Evolutionary conservation across 2,797 vertebrate genomes (phyloP).

Genomic region (Pipistrellus pygmaeus): DNA sequence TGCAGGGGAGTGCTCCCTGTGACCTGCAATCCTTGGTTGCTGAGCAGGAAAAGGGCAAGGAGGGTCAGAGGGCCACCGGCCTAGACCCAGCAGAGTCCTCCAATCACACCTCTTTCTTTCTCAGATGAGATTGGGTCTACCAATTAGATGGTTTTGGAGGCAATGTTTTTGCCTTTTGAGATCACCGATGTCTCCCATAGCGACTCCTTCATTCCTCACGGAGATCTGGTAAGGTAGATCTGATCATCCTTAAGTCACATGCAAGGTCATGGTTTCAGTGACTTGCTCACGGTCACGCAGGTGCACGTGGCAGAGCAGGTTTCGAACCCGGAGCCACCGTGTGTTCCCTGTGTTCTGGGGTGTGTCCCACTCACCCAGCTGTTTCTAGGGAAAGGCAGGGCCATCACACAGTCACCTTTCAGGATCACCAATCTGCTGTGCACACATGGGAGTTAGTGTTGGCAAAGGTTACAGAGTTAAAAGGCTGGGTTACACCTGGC

Average conservation of each 20-base stretch:
- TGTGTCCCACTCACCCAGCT: neutral
- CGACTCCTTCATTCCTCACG: neutral
- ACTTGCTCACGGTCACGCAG: neutral
- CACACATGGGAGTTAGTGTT: neutral
- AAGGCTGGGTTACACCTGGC: neutral
- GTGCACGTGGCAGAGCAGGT: rapidly evolving
- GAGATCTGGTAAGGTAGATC: neutral
- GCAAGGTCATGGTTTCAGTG: neutral
- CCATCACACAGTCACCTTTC: neutral
- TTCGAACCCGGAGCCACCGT: neutral
- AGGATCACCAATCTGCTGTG: neutral
- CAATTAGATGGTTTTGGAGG: neutral
- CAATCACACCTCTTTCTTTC: neutral
- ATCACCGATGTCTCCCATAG: neutral
- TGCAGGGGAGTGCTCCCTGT: neutral
- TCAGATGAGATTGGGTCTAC: neutral
- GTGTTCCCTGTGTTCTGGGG: neutral
- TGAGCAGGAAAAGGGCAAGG: neutral
- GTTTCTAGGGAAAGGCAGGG: neutral
- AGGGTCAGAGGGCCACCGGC: neutral
- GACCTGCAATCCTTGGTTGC: neutral
- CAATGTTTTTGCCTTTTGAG: neutral
- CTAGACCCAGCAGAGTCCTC: neutral
- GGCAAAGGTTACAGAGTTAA: slow-evolving; percentile 50
- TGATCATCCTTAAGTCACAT: neutral